Evolutionary conservation across 2,113 vertebrate genomes (phyloP).

Genomic region (Sprattus sprattus): DNA sequence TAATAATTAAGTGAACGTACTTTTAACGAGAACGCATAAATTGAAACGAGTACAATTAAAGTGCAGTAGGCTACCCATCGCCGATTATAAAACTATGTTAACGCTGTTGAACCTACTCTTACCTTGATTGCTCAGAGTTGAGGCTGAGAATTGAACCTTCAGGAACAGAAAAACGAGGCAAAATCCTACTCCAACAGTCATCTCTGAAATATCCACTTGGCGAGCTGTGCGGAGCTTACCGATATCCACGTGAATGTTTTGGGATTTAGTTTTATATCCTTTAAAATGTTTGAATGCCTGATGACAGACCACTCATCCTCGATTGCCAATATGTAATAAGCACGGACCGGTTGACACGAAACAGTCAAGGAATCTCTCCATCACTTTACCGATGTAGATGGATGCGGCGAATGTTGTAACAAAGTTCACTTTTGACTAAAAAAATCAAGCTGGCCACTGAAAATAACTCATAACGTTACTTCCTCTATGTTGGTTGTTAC

Average conservation of each 20-base stretch:
- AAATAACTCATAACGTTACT: not conserved
- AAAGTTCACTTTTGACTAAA: constrained; percentile 8
- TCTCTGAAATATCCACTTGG: constrained; percentile 60
- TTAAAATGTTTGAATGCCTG: not conserved
- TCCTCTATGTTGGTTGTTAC: not conserved
- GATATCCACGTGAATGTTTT: constrained; percentile 14
- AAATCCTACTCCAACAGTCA: constrained; percentile 64
- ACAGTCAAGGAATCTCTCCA: not conserved
- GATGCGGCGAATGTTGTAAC: not conserved
- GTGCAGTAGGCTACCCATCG: not conserved
- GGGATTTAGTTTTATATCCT: not conserved
- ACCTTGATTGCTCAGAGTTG: constrained; percentile 68
- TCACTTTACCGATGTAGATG: not conserved
- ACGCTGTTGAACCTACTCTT: constrained; percentile 32
- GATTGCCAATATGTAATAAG: not conserved
- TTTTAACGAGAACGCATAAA: not conserved
- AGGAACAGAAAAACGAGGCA: constrained; percentile 59
- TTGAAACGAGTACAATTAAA: not conserved
- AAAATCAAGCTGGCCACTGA: not conserved
- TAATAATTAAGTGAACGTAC: not conserved
- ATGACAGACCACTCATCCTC: not conserved
- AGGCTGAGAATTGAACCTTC: constrained; percentile 55
- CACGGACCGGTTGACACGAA: not conserved
- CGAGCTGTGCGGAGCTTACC: not conserved
- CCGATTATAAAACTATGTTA: not conserved